Evolutionary conservation across 2,797 vertebrate species (phyloP), one percentile per base, ranked within the genome.

Genomic region (Takifugu rubripes): DNA sequence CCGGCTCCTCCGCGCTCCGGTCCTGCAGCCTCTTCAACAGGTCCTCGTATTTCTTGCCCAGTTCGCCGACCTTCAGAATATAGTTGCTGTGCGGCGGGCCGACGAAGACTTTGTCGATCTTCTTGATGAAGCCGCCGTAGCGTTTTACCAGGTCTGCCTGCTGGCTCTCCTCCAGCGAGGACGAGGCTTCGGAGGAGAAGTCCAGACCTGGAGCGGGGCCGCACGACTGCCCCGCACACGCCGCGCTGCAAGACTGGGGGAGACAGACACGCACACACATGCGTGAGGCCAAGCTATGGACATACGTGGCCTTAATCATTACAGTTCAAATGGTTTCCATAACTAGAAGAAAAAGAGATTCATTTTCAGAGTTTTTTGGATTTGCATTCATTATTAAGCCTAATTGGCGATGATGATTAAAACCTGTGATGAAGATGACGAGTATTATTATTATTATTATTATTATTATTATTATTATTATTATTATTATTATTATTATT

Each of bases 201-300:
- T 78, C 77, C 75, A 9, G 83, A 27, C n/a, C 70, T 70, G 74
- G 84, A 83, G 73, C 92, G 93, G 15, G 67, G 73, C 45, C 89
- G 86, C 92, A 94, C 2, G 75, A 64, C 14, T 89, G 75, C 6
- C 84, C 91, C 70, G 92, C 92, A 70, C 96, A 98, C 72, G 93
- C 89, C 75, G 89, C 75, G n/a, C 90, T 85, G 70, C 96, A 99
- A 15, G 89, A 81, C 96, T 98, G 90, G 8, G 8, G 10, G 9
- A 12, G 17, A 43, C 21, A 25, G 16, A 21, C 14, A 21, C 17
- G 24, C n/a, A 47, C 45, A 47, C 45, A 21, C 15, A 3, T 15
- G n/a, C 43, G 43, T 33, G 36, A 40, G 36, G 3, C 36, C 36
- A 45, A 45, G 1, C 43, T 11, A 45, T 45, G 1, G 5, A 45